Base-by-base conservation (phyloP, 2,113 vertebrate species). In the Chunga burmeisteri region DNA sequence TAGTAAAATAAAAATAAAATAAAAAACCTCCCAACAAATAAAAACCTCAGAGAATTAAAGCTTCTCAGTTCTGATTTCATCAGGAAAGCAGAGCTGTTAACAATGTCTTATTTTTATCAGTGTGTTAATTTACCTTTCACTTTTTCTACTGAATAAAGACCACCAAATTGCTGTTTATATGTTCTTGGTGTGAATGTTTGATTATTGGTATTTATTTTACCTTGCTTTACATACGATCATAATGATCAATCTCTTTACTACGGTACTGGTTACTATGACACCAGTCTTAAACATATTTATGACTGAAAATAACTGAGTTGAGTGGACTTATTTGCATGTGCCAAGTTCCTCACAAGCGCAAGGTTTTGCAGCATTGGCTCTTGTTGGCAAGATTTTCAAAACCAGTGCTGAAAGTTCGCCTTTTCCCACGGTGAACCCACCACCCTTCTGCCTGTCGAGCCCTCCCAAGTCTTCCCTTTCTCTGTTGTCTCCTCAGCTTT, bases 1-100 rank as follows among this genome's bases (percentile, higher is more conserved):
- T 97, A 97, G 95, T 97, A 96, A 98, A 97, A 96, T 92, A 97
- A 96, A 98, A 98, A 93, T 94, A 93, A 98, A 97, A 93, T 52
- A 96, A 73, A 40, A 55, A 88, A 13, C 2, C 16, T 9, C 52
- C 83, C 59, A 94, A 50, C 66, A 96, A 97, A 81, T 38, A 82
- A 22, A 47, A 32, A 36, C 6, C 53, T 89, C 68, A 63, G 42
- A 86, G 82, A 59, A 93, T 96, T 94, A 98, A 96, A 93, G 22
- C 74, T 91, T 95, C 90, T 96, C 86, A 78, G 78, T 95, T 94
- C 66, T 85, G 95, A 95, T 94, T 97, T 95, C 53, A 80, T 44
- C 75, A 81, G 80, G 61, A 96, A 97, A 97, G 66, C 52, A 96
- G 36, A 86, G 16, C 18, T 75, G 63, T 55, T 78, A 78, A 66